These are phyloP conservation scores for Cyprinodon tularosa DNA, from an alignment of 2,113 vertebrate genomes.

Conservation along the genomic window DNA sequence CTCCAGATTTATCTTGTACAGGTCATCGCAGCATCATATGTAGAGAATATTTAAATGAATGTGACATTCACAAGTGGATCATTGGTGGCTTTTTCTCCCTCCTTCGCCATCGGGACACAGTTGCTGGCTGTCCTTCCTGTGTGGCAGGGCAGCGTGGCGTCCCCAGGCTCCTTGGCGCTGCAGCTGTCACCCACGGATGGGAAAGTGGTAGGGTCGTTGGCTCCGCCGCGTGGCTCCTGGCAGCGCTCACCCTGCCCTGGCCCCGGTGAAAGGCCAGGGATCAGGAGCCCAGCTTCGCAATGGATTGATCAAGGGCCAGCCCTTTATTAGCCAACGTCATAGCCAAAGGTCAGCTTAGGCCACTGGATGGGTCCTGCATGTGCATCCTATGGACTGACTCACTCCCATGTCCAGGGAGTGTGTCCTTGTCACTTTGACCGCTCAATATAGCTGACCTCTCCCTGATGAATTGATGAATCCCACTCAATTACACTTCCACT, in stretches of 20 bases:
- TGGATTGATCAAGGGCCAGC: slow-evolving; percentile 73
- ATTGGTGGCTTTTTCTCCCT: slow-evolving; percentile 42
- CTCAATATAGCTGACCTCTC: slow-evolving; percentile 32
- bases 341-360: slow-evolving; percentile 76
- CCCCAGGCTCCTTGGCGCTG: slow-evolving; percentile 61
- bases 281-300: slow-evolving; percentile 54
- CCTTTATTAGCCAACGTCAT: slow-evolving; percentile 66
- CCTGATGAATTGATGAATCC: slow-evolving; percentile 30
- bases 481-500: not conserved
- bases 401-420: slow-evolving; percentile 47
- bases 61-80: slow-evolving; percentile 62
- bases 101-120: slow-evolving; percentile 28
- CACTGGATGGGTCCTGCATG: slow-evolving; percentile 57
- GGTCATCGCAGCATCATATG: slow-evolving; percentile 17
- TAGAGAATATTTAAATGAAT: slow-evolving; percentile 46
- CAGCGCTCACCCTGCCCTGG: slow-evolving; percentile 54
- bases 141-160: slow-evolving; percentile 62
- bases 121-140: slow-evolving; percentile 68
- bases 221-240: slow-evolving; percentile 59
- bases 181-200: slow-evolving; percentile 71
- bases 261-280: slow-evolving; percentile 66
- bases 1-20: not conserved
- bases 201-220: slow-evolving; percentile 71
- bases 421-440: slow-evolving; percentile 56
- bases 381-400: slow-evolving; percentile 59